Base-by-base conservation (phyloP, 2,888 invertebrate genomes). In the Mechanitis messenoides region DNA sequence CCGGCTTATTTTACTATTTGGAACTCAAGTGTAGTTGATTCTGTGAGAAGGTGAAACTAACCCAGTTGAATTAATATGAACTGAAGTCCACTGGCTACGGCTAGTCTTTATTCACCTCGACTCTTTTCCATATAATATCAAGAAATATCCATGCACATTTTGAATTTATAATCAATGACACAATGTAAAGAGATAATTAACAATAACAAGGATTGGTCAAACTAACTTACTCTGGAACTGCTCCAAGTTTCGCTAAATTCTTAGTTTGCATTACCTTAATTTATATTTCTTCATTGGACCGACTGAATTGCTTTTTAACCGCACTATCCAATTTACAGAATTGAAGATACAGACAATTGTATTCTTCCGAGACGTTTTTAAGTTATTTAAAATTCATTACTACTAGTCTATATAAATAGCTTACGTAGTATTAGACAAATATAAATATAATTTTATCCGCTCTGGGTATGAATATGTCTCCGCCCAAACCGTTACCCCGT, bases 401-500 rank as follows among this genome's bases (percentile, higher is more conserved):
- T 42, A 1, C 9, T 9, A 42, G 7, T 42, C 42, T 42, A 9
- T 42, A 11, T 9, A 35, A 35, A 28, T 7, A 47, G n/a, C n/a
- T n/a, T 47, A 20, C n/a, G 20, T n/a, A n/a, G n/a, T 20, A 47
- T 47, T 47, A 47, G 35, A 20, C n/a, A 47, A 6, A n/a, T n/a
- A 47, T 47, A 50, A 31, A 31, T 31, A 50, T 9, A 31, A 7
- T 3, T 31, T 50, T 31, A 31, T 11, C 50, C 69, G 70, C 71
- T 64, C 53, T 67, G 61, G 68, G 64, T 42, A 59, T 65, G 64
- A 70, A 53, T 12, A 57, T 42, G 46, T 2, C 55, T 59, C 3
- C 42, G 53, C 46, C 64, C 53, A 5, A 50, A 20, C 58, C 56
- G 63, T 67, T 69, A 71, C 72, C 73, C 74, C 73, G 71, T 76